These are phyloP conservation scores for Hydraecia micacea DNA, from an alignment of 2,888 invertebrate genomes.

Conservation along the genomic window DNA sequence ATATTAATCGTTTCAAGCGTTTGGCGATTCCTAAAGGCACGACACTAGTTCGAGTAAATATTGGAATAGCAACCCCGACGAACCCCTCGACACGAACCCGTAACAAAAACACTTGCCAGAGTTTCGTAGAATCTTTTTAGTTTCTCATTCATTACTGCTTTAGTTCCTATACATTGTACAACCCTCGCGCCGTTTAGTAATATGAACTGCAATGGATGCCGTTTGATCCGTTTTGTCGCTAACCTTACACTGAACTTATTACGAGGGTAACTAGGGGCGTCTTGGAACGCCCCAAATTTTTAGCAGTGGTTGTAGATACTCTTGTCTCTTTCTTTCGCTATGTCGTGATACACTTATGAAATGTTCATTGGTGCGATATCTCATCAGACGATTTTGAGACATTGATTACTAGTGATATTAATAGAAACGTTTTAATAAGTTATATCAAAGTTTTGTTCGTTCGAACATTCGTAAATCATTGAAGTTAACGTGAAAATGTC, in stretches of 20 bases:
- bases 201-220: slow-evolving; percentile 51
- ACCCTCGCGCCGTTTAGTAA: slow-evolving; percentile 2
- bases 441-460: slow-evolving; percentile 53
- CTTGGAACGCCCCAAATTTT: slow-evolving; percentile 81
- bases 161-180: slow-evolving; percentile 23
- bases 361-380: slow-evolving; percentile 75
- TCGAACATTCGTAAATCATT: slow-evolving; percentile 66
- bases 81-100: slow-evolving; percentile 34
- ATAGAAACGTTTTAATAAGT: slow-evolving; percentile 59
- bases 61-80: slow-evolving; percentile 46
- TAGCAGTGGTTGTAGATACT: slow-evolving; percentile 70
- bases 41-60: slow-evolving; percentile 37
- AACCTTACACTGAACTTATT: slow-evolving; percentile 50
- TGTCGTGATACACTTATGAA: slow-evolving; percentile 71
- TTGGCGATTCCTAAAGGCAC: slow-evolving; percentile 50
- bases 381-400: slow-evolving; percentile 69
- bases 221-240: slow-evolving; percentile 42
- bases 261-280: slow-evolving; percentile 70
- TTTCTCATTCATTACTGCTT: slow-evolving; percentile 55
- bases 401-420: slow-evolving; percentile 68
- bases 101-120: slow-evolving; percentile 18
- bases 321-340: slow-evolving; percentile 82
- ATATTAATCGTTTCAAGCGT: slow-evolving; percentile 13
- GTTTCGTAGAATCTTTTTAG: slow-evolving; percentile 27
- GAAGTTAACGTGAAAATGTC: slow-evolving; percentile 75